Evolutionary conservation across 1,140 invertebrate species (phyloP).

Genomic region (Diuraphis noxia): DNA sequence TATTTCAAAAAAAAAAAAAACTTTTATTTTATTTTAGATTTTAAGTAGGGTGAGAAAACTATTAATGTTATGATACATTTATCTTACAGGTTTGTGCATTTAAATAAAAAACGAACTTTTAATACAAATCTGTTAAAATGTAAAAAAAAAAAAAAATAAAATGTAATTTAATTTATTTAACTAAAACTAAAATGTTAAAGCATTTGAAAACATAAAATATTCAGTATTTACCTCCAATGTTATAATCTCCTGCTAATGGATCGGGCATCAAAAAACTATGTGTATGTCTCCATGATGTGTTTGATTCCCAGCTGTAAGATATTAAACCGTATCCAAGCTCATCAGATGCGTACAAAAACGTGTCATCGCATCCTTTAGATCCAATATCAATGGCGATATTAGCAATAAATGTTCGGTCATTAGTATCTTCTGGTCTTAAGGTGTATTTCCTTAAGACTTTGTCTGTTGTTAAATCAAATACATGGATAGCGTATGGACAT

Average conservation of each 20-base stretch:
- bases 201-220: background rate
- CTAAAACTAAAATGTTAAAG: background rate
- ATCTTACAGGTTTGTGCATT: background rate
- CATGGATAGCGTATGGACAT: constrained; percentile 75
- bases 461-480: constrained; percentile 76
- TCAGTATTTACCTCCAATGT: constrained; percentile 17
- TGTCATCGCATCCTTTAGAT: constrained; percentile 70
- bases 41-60: background rate
- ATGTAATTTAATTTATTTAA: background rate
- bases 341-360: constrained; percentile 79
- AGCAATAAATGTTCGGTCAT: constrained; percentile 76
- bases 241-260: constrained; percentile 66
- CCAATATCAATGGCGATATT: constrained; percentile 80
- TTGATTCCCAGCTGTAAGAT: constrained; percentile 73
- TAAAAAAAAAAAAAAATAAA: background rate
- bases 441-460: constrained; percentile 71
- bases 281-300: constrained; percentile 73
- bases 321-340: constrained; percentile 79
- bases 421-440: constrained; percentile 72
- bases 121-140: background rate
- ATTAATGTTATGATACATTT: background rate
- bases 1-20: background rate
- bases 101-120: background rate
- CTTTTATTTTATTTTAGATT: background rate
- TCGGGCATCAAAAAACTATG: constrained; percentile 80